Evolutionary conservation across 92 coral and sea anemone genomes (phyloP).

Genomic region (Palythoa grandis): DNA sequence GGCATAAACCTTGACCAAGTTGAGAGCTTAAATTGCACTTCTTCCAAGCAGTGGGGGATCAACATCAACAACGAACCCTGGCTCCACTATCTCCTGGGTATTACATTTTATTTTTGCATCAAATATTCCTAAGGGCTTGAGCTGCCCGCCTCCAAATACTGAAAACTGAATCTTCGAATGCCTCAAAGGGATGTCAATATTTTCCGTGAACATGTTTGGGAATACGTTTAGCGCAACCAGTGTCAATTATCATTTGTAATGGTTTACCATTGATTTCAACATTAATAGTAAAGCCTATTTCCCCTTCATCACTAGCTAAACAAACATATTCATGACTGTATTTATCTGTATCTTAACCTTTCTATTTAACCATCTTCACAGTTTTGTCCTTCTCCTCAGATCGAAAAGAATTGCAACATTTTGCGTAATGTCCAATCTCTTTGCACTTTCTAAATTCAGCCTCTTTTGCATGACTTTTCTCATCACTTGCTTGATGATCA

Average conservation of each 20-base stretch:
- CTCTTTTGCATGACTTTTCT: slow-evolving; percentile 16
- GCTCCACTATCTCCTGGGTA: slow-evolving; percentile 24
- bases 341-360: neutral
- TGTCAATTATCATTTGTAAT: slow-evolving; percentile 37
- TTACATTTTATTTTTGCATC: too few relatives aligned
- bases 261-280: slow-evolving; percentile 13
- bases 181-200: neutral
- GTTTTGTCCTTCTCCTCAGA: neutral
- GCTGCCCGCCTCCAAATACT: too few relatives aligned
- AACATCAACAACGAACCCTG: slow-evolving; percentile 50
- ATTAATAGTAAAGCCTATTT: neutral
- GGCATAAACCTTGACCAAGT: too few relatives aligned
- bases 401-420: neutral
- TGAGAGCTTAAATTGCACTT: too few relatives aligned
- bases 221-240: slow-evolving; percentile 33
- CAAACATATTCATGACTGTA: neutral
- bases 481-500: slow-evolving; percentile 13
- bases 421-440: neutral
- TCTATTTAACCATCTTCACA: neutral
- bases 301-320: neutral
- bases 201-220: slow-evolving; percentile 32
- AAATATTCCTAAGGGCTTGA: too few relatives aligned
- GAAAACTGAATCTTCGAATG: slow-evolving; percentile 14
- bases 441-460: slow-evolving; percentile 33
- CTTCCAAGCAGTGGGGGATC: too few relatives aligned